A percentile compares a stretch with the other conserved stretches of the same genome.
phyloP scores from a whole-genome alignment of 1,140 invertebrate genomes.

The Latrodectus geometricus region DNA sequence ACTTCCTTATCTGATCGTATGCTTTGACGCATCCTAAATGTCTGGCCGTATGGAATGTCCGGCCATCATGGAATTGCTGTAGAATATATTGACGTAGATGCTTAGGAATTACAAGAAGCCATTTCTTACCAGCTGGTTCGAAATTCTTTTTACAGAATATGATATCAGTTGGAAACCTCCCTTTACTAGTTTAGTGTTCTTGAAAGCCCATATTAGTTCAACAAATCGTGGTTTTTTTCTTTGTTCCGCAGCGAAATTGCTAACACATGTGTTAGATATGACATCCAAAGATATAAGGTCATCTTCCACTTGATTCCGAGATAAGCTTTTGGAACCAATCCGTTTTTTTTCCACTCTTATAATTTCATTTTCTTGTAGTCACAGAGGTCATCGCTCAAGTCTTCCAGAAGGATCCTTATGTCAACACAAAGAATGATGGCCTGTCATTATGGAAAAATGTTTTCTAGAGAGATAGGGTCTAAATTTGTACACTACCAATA shows the following conservation, averaged over 20 bases:
- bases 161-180: no score
- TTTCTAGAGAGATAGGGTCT: conserved; percentile 2
- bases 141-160: conserved; percentile 6
- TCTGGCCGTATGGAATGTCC: no score
- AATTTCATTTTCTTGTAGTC: conserved; percentile 62
- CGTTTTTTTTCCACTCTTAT: conserved; percentile 53
- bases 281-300: background rate
- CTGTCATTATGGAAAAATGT: conserved; percentile 23
- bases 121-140: background rate
- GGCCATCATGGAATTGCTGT: conserved; percentile 15
- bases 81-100: conserved; percentile 15
- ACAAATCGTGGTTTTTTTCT: no score
- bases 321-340: conserved; percentile 40
- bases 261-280: background rate
- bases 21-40: no score
- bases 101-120: conserved; percentile 20
- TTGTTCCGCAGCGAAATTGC: background rate
- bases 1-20: background rate
- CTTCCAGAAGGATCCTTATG: no score
- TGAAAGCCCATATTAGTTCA: background rate
- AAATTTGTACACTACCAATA: background rate
- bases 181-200: background rate
- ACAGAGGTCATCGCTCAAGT: conserved; percentile 60
- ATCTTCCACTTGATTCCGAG: background rate
- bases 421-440: conserved; percentile 12